phyloP scores from a whole-genome alignment of 2,113 vertebrate genomes.

The Procavia capensis region DNA sequence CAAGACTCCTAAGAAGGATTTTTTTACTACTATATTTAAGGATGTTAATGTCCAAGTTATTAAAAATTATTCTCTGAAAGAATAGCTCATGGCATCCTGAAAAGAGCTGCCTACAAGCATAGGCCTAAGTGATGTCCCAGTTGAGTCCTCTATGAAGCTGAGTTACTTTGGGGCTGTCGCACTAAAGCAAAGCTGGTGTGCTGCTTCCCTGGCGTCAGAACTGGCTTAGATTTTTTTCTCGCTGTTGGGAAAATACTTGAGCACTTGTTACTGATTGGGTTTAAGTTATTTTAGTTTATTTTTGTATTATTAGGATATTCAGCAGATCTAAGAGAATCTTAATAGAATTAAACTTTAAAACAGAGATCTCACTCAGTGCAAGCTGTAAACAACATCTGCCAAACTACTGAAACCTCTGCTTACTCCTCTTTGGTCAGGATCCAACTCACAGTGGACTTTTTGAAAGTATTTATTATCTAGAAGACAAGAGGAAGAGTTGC shows the following conservation, averaged over 20 bases:
- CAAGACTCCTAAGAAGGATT: not conserved
- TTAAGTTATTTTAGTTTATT: too few species aligned
- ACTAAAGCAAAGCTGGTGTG: not conserved
- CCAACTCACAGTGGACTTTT: slow-evolving; percentile 13
- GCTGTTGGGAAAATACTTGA: not conserved
- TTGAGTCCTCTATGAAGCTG: not conserved
- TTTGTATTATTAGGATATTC: not conserved
- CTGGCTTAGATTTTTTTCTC: not conserved
- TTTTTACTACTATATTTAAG: slow-evolving; percentile 23
- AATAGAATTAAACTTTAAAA: slow-evolving; percentile 31
- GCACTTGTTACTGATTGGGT: not conserved
- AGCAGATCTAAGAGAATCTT: not conserved
- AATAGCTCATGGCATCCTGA: not conserved
- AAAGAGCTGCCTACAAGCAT: not conserved
- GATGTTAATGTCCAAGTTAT: slow-evolving; percentile 34
- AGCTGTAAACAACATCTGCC: not conserved
- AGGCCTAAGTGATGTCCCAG: not conserved
- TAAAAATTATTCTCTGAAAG: slow-evolving; percentile 9
- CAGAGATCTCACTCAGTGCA: not conserved
- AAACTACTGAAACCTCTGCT: not conserved
- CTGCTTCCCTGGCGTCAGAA: not conserved
- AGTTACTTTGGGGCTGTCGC: not conserved
- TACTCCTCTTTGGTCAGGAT: not conserved
- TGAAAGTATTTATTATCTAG: slow-evolving; percentile 21
- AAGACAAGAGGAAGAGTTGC: slow-evolving; percentile 3